Conservation (phyloP, 1,140 invertebrate genomes). For the Cydia pomonella region DNA sequence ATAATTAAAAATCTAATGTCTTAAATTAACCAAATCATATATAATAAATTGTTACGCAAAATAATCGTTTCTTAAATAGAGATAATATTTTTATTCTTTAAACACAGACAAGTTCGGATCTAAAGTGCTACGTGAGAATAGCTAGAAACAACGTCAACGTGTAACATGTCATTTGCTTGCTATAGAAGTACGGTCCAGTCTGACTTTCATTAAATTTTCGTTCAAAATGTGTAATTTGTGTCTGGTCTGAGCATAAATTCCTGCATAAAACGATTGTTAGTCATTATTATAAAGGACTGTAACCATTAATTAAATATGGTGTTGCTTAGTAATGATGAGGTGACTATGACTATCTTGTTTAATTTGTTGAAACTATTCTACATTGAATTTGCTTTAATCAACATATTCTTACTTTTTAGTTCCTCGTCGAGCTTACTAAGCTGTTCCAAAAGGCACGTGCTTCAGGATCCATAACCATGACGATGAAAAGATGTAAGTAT, state of each 20-base stretch:
- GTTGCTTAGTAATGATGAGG: constrained; percentile 84
- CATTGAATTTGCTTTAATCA: not conserved
- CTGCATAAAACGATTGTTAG: not conserved
- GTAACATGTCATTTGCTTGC: constrained; percentile 31
- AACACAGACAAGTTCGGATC: not conserved
- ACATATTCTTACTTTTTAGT: constrained; percentile 79
- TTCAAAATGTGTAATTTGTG: constrained; percentile 30
- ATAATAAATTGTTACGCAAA: not conserved
- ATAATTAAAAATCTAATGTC: not conserved
- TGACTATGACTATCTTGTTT: constrained; percentile 60
- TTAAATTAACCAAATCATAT: not conserved
- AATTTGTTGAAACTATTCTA: not conserved
- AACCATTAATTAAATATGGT: constrained; percentile 80
- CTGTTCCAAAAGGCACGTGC: constrained; percentile 85
- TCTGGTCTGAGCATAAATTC: constrained; percentile 6
- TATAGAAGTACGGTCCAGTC: constrained; percentile 9
- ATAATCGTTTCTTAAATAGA: too few species aligned
- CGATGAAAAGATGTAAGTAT: constrained; percentile 89
- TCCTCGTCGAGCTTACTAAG: constrained; percentile 84
- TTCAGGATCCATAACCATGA: constrained; percentile 85
- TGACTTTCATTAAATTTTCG: constrained; percentile 19
- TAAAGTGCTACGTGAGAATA: constrained; percentile 6
- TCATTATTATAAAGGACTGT: constrained; percentile 3
- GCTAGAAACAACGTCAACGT: constrained; percentile 32
- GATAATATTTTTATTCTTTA: too few species aligned